Percentiles rank a stretch among this genome's conserved stretches.
These are phyloP conservation scores for Tychaedon coryphoeus DNA, from an alignment of 2,113 vertebrate genomes.

Conservation along the genomic window DNA sequence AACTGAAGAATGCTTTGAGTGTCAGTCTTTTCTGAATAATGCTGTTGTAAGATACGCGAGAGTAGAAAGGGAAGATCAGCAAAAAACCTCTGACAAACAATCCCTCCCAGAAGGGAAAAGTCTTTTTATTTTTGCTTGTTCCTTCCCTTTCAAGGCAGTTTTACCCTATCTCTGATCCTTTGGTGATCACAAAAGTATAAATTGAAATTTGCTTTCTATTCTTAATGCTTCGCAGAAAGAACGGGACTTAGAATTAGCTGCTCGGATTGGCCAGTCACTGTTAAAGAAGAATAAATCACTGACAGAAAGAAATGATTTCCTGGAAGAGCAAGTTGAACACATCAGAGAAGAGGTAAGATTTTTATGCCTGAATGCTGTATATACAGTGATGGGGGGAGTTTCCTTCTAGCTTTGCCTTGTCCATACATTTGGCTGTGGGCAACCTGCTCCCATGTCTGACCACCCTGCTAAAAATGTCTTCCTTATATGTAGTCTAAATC, in stretches of 20 bases:
- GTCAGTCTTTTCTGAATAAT: not conserved
- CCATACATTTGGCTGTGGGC: not conserved
- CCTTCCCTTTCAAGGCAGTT: not conserved
- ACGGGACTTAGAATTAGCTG: conserved; percentile 96
- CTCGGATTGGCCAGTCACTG: conserved; percentile 94
- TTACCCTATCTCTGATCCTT: not conserved
- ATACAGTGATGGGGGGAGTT: not conserved
- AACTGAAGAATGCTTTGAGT: not conserved
- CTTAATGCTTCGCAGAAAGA: conserved; percentile 85
- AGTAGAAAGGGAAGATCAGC: not conserved
- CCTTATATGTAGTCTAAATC: not conserved
- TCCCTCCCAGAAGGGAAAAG: not conserved
- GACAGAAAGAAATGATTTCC: conserved; percentile 90
- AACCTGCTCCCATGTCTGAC: not conserved
- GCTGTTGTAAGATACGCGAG: not conserved
- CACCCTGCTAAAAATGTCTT: not conserved
- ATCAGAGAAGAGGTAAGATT: conserved; percentile 90
- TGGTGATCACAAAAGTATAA: not conserved
- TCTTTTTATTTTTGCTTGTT: not conserved
- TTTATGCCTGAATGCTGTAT: not conserved
- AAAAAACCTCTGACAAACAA: not conserved
- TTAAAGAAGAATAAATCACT: conserved; percentile 97
- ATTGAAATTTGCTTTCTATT: not conserved
- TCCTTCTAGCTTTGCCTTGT: not conserved
- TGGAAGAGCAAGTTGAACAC: conserved; percentile 96